Percentiles rank a stretch among this genome's conserved stretches.
Conservation (phyloP, 2,113 vertebrate genomes). For the Sitta europaea region DNA sequence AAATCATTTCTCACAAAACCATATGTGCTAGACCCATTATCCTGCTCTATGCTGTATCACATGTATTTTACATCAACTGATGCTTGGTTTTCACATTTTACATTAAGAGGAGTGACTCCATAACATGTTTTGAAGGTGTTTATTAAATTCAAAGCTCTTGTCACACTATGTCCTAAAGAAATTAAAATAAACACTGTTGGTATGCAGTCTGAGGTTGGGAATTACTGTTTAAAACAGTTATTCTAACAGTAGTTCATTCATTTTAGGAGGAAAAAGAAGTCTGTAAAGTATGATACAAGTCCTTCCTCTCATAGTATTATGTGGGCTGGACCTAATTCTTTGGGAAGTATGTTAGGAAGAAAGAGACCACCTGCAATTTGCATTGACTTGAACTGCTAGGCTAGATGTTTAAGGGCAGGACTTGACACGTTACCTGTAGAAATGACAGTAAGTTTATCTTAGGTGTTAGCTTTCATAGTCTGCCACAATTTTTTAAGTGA, state of each 20-base stretch:
- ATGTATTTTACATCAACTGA: conserved; percentile 24
- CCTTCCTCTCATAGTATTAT: background rate
- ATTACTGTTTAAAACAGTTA: background rate
- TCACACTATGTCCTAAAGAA: background rate
- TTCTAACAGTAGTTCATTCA: background rate
- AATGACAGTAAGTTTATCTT: background rate
- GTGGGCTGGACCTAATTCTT: background rate
- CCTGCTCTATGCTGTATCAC: background rate
- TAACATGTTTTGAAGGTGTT: background rate
- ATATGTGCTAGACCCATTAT: conserved; percentile 17
- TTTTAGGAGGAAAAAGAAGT: background rate
- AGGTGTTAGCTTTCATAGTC: background rate
- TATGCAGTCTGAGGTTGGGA: background rate
- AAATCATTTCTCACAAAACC: conserved; percentile 36
- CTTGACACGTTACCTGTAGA: background rate
- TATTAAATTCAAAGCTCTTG: background rate
- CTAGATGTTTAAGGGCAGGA: background rate
- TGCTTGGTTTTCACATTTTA: conserved; percentile 6
- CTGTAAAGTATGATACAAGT: background rate
- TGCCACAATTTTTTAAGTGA: background rate
- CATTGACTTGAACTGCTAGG: background rate
- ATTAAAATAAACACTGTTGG: background rate
- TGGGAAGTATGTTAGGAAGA: background rate
- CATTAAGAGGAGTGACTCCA: background rate
- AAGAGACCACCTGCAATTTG: background rate